Conservation (phyloP, 2,888 invertebrate species). For the Ceramica pisi region DNA sequence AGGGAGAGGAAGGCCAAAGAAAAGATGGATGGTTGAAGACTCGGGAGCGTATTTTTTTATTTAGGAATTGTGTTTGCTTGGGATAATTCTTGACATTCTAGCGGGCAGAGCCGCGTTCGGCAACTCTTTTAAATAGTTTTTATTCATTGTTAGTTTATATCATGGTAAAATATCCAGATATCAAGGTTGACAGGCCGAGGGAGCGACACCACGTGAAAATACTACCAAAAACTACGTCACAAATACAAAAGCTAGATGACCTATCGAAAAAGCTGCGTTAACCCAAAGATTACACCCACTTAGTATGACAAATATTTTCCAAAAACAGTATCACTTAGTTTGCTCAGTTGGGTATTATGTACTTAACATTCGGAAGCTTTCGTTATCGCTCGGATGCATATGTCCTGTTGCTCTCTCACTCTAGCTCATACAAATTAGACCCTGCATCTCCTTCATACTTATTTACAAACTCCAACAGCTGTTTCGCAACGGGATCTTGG, state of each 20-base stretch:
- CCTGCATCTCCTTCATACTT: conserved; percentile 68
- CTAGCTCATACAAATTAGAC: conserved; percentile 26
- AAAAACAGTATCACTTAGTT: conserved; percentile 47
- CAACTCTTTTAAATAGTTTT: no score
- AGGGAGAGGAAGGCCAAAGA: no score
- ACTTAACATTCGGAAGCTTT: conserved; percentile 43
- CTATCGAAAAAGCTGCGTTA: conserved; percentile 13
- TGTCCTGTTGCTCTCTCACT: conserved; percentile 59
- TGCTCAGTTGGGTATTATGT: conserved; percentile 57
- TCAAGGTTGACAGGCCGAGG: no score
- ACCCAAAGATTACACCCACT: conserved; percentile 29
- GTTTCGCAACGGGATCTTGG: conserved; percentile 84
- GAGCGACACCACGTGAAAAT: neutral
- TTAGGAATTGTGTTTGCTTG: no score
- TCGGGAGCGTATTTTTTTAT: no score
- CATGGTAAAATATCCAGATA: no score
- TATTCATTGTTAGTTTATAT: no score
- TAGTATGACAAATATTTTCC: conserved; percentile 41
- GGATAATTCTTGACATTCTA: no score
- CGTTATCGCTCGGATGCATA: conserved; percentile 52
- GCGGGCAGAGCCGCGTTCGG: no score
- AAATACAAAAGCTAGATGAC: conserved; percentile 9
- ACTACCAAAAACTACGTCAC: neutral
- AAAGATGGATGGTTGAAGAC: no score
- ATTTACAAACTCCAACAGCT: conserved; percentile 81